A percentile compares a stretch with the other conserved stretches of the same genome.
Evolutionary conservation across 2,113 vertebrate genomes (phyloP).

Genomic region (Sitta europaea): DNA sequence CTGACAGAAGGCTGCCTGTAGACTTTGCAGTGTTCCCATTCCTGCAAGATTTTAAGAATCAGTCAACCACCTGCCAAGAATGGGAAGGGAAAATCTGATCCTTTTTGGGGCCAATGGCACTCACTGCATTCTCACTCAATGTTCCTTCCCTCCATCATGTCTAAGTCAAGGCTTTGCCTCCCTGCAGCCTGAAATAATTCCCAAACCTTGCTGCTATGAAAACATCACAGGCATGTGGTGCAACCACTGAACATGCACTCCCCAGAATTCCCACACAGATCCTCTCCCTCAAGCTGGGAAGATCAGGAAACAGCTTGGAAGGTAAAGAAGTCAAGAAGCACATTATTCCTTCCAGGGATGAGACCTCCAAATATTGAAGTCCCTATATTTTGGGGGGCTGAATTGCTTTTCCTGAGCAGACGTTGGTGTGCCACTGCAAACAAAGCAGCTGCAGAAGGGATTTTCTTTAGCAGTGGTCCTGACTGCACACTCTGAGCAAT

Average conservation of each 20-base stretch:
- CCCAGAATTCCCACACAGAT: neutral
- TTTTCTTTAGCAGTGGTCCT: conserved; percentile 38
- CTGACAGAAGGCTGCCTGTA: neutral
- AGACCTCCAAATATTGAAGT: neutral
- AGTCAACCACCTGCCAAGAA: neutral
- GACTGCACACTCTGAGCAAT: conserved; percentile 42
- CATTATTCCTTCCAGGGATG: neutral
- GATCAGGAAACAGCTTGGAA: neutral
- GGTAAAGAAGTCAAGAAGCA: neutral
- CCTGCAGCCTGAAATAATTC: neutral
- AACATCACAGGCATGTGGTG: neutral
- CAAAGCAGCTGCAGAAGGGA: conserved; percentile 46
- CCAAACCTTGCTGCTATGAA: neutral
- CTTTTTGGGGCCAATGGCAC: neutral
- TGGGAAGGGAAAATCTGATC: neutral
- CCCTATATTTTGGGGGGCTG: too few species aligned
- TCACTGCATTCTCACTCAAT: neutral
- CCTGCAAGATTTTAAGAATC: neutral
- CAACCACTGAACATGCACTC: neutral
- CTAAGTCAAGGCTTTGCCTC: neutral
- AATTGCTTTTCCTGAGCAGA: neutral
- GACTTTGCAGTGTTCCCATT: neutral
- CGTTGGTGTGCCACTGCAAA: conserved; percentile 31
- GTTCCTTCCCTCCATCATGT: neutral
- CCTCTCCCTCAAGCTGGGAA: neutral